Conservation (phyloP, 2,797 vertebrate genomes). For the Tarsius wallacei region DNA sequence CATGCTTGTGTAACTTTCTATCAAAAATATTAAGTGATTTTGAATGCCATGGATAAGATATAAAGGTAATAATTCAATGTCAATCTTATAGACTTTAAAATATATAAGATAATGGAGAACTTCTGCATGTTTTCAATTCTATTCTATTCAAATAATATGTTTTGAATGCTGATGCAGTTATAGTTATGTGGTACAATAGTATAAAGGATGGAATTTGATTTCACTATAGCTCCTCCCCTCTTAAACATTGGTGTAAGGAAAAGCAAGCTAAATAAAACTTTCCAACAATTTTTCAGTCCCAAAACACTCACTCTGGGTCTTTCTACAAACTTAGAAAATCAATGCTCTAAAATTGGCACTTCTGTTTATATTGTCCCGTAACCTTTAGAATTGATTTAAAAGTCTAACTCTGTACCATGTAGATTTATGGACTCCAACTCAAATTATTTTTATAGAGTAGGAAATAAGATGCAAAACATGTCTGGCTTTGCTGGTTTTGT, state of each 20-base stretch:
- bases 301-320: background rate
- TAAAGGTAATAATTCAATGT: background rate
- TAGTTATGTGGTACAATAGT: background rate
- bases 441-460: background rate
- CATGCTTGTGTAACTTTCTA: background rate
- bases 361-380: background rate
- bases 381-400: background rate
- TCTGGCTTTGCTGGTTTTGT: background rate
- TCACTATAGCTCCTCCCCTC: background rate
- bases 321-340: background rate
- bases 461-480: background rate
- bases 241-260: background rate
- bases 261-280: background rate
- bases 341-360: background rate
- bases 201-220: background rate
- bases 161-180: background rate
- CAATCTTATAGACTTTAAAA: background rate
- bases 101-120: background rate
- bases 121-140: background rate
- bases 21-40: conserved; percentile 26
- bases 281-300: background rate
- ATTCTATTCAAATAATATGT: background rate
- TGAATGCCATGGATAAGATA: background rate
- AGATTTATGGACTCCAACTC: background rate
- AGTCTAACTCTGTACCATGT: background rate